Evolutionary conservation across 2,888 invertebrate species (phyloP).

Genomic region (Disparrhopalites patrizii): DNA sequence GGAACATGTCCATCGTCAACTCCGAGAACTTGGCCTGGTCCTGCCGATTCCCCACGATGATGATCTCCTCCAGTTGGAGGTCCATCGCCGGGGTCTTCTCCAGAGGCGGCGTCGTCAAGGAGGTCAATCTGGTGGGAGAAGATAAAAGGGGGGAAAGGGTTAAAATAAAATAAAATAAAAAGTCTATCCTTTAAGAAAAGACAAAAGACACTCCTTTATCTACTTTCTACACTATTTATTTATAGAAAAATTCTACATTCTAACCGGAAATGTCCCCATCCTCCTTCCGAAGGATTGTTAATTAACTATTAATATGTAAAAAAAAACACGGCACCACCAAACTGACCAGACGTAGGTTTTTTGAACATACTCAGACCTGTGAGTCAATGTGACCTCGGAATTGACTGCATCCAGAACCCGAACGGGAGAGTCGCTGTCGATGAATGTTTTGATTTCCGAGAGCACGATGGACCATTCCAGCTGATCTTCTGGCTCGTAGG

Average conservation of each 20-base stretch:
- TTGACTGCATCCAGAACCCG: conserved; percentile 84
- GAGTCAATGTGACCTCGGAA: conserved; percentile 74
- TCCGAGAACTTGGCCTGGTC: conserved; percentile 96
- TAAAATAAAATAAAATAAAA: background rate
- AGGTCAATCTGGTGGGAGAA: conserved; percentile 62
- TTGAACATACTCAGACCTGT: conserved; percentile 62
- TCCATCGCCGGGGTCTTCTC: conserved; percentile 83
- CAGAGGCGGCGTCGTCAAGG: conserved; percentile 77
- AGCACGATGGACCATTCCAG: conserved; percentile 92
- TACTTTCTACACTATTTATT: too few relatives aligned
- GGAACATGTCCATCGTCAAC: conserved; percentile 95
- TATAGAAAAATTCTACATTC: background rate
- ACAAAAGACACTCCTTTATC: too few relatives aligned
- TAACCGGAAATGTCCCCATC: background rate
- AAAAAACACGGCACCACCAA: too few relatives aligned
- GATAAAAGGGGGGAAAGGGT: background rate
- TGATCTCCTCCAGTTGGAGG: conserved; percentile 78
- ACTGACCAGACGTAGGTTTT: too few relatives aligned
- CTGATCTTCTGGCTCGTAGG: conserved; percentile 96
- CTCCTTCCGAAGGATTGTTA: background rate
- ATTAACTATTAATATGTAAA: too few relatives aligned
- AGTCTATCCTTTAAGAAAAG: too few relatives aligned
- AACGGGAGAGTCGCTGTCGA: conserved; percentile 85
- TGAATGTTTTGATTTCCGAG: conserved; percentile 90
- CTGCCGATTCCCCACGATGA: conserved; percentile 87